Percentiles rank a stretch among this genome's conserved stretches.
Evolutionary conservation across 2,113 vertebrate genomes (phyloP).

Genomic region (Machaerirhynchus nigripectus): DNA sequence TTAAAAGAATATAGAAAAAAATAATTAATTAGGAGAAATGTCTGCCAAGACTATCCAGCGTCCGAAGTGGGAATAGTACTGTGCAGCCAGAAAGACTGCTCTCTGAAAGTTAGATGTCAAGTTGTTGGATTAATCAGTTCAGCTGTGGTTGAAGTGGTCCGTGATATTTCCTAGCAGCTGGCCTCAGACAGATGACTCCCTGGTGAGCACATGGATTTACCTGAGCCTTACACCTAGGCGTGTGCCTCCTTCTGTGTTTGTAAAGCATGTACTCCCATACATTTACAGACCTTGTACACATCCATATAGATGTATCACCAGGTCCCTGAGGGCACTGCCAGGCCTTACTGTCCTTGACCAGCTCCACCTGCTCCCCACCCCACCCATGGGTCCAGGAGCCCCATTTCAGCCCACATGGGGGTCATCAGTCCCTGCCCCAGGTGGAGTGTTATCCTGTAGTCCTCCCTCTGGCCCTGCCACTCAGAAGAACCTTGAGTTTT

Average conservation of each 20-base stretch:
- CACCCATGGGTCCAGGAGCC: background rate
- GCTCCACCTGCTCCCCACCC: background rate
- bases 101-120: background rate
- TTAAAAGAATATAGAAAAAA: background rate
- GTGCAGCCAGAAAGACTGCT: background rate
- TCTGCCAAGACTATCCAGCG: background rate
- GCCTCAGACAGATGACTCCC: background rate
- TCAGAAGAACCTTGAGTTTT: background rate
- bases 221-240: background rate
- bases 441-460: background rate
- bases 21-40: background rate
- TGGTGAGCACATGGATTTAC: background rate
- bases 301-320: background rate
- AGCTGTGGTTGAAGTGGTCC: background rate
- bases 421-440: background rate
- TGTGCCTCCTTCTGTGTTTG: background rate
- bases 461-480: background rate
- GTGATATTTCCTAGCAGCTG: background rate
- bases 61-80: background rate
- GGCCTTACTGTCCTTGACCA: background rate
- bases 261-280: background rate
- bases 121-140: background rate
- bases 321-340: background rate
- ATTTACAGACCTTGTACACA: background rate
- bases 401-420: accelerated